Evolutionary conservation across 2,888 invertebrate genomes (phyloP).

Genomic region (Gonocerus acuteangulatus): DNA sequence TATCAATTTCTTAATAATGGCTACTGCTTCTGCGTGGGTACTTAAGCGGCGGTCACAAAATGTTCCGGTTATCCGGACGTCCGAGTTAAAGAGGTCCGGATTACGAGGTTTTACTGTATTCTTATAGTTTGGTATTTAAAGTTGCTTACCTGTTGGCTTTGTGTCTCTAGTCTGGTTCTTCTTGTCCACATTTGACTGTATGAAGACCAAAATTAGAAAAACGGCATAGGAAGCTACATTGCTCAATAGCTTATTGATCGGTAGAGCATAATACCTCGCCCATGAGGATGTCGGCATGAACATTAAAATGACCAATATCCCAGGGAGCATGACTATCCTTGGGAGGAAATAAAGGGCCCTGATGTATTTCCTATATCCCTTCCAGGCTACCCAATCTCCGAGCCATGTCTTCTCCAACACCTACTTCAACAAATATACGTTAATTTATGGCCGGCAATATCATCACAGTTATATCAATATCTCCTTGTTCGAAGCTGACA

Average conservation of each 20-base stretch:
- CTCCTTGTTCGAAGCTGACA: too few relatives aligned
- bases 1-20: too few relatives aligned
- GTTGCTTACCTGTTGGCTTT: slow-evolving; percentile 39
- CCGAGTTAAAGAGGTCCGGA: too few relatives aligned
- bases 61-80: too few relatives aligned
- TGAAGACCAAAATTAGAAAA: slow-evolving; percentile 56
- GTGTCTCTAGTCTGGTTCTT: slow-evolving; percentile 47
- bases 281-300: slow-evolving; percentile 46
- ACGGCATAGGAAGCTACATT: slow-evolving; percentile 58
- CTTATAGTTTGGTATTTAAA: too few relatives aligned
- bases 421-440: slow-evolving; percentile 36
- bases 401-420: slow-evolving; percentile 59
- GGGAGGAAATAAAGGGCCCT: slow-evolving; percentile 44
- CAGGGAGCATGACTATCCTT: slow-evolving; percentile 46
- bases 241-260: slow-evolving; percentile 64
- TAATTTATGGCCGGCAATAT: background rate
- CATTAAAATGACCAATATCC: slow-evolving; percentile 46
- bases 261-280: slow-evolving; percentile 53
- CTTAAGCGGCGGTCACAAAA: too few relatives aligned
- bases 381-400: slow-evolving; percentile 55
- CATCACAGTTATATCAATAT: too few relatives aligned
- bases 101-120: too few relatives aligned
- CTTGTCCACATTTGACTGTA: slow-evolving; percentile 55
- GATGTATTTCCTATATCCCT: slow-evolving; percentile 44
- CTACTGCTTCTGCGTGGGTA: too few relatives aligned